Evolutionary conservation across 2,113 vertebrate species (phyloP), one percentile per base, ranked within the genome.

Genomic region (Silurus asotus): DNA sequence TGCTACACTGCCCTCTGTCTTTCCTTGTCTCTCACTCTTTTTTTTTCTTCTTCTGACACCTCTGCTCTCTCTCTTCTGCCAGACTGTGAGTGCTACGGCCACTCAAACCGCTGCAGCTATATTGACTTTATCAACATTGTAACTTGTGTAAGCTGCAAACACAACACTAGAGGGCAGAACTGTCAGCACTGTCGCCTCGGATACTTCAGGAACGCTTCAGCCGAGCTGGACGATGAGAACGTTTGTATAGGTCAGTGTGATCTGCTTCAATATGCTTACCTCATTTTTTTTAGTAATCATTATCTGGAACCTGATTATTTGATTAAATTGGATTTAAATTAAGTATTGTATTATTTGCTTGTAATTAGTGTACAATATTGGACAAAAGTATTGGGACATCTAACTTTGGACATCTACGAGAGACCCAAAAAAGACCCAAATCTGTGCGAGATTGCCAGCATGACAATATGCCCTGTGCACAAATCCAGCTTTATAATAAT

Each of bases 71-170:
- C 55, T 81, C 64, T 87, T 79, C 81, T 84, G 62, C 0, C 93
- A 99, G 98, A 98, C 93, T 99, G 98, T 0, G 97, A 98, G 91
- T 99, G 98, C 92, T 97, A 98, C 0, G 96, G 96, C 61, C 98
- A 99, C 95, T 99, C 98, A 88, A 98, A 97, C 91, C 97, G 98
- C 92, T 98, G 97, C 95, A 99, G 97, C 93, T 99, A 95, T 93
- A 99, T 99, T 6, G 98, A 99, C 90, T 98, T 98, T 91, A 94
- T 99, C 74, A 97, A 99, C 80, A 95, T 98, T 89, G 95, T 99
- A 92, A 98, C 97, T 37, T 99, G 98, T 0, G 97, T 99, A 87
- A 99, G 98, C 96, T 99, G 98, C 90, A 99, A 99, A 86, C 97
- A 99, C 96, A 99, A 98, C 95, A 99, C 98, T 0, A 88, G 98